A percentile compares a stretch with the other conserved stretches of the same genome.
Evolutionary conservation across 2,797 vertebrate genomes (phyloP).

Genomic region (Dicrostonyx torquatus): DNA sequence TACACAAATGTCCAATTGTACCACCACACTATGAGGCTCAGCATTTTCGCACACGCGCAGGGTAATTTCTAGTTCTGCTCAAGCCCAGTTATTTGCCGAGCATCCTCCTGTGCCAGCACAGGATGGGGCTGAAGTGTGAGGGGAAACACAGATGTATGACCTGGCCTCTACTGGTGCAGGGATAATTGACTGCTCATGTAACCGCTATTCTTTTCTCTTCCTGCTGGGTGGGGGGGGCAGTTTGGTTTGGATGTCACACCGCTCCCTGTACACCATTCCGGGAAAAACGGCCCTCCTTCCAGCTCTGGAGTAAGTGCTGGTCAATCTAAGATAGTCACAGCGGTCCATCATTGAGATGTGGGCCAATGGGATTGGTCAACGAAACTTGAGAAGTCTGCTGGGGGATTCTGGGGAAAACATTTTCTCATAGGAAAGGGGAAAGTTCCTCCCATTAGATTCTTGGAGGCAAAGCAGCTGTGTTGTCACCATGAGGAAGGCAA

Average conservation of each 20-base stretch:
- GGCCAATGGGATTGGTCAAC: neutral
- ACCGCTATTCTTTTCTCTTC: neutral
- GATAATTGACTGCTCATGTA: neutral
- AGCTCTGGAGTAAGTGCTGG: neutral
- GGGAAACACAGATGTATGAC: neutral
- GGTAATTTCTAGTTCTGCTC: conserved; percentile 71
- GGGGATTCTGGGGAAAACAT: neutral
- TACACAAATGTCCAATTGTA: conserved; percentile 72
- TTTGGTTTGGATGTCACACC: neutral
- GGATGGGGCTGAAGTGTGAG: neutral
- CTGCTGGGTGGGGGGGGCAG: neutral
- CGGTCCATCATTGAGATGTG: neutral
- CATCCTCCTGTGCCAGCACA: conserved; percentile 14
- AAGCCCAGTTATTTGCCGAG: conserved; percentile 41
- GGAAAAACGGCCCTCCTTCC: neutral
- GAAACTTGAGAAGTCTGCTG: neutral
- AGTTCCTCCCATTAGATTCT: neutral
- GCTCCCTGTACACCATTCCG: neutral
- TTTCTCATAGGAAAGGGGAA: neutral
- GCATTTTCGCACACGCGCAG: conserved; percentile 66
- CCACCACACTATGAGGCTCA: conserved; percentile 29
- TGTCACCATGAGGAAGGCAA: neutral
- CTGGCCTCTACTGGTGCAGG: neutral
- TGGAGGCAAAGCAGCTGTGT: neutral
- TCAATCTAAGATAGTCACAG: neutral